Evolutionary conservation across 2,888 invertebrate species (phyloP).

Genomic region (Eumerus sabulonum): DNA sequence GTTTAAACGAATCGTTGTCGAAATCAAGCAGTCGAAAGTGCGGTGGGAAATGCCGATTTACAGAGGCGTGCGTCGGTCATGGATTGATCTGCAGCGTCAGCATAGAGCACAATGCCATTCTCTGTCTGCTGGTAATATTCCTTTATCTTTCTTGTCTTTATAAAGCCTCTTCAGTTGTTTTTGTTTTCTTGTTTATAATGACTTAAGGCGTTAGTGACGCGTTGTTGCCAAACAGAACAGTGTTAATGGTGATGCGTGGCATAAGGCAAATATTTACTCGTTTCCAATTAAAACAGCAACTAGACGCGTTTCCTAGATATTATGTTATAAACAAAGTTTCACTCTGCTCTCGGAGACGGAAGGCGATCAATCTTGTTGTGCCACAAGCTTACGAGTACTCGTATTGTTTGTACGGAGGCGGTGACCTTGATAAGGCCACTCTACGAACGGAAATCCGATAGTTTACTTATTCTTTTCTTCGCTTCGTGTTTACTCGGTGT

Average conservation of each 20-base stretch:
- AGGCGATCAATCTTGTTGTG: too few species aligned
- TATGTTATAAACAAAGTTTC: too few species aligned
- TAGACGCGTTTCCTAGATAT: too few species aligned
- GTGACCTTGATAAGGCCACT: too few species aligned
- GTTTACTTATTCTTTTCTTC: too few species aligned
- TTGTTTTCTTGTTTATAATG: not conserved
- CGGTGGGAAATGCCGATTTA: conserved; percentile 32
- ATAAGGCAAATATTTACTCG: too few species aligned
- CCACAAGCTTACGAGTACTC: too few species aligned
- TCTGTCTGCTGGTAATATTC: conserved; percentile 44
- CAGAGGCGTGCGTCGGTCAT: conserved; percentile 42
- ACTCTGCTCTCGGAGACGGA: too few species aligned
- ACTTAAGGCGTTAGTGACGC: conserved; percentile 25
- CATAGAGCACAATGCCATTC: conserved; percentile 45
- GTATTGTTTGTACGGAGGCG: too few species aligned
- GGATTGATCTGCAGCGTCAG: conserved; percentile 40
- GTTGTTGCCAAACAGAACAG: conserved; percentile 41
- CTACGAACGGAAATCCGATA: too few species aligned
- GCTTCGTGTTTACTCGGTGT: too few species aligned
- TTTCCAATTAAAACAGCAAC: too few species aligned
- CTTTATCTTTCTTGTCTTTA: not conserved
- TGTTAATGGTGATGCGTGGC: not conserved
- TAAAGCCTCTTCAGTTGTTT: not conserved
- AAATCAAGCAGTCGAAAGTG: not conserved
- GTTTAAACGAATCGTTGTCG: not conserved